Evolutionary conservation across 2,797 vertebrate genomes (phyloP), one percentile per base, ranked within the genome.

Genomic region (Sebastes vulpes): DNA sequence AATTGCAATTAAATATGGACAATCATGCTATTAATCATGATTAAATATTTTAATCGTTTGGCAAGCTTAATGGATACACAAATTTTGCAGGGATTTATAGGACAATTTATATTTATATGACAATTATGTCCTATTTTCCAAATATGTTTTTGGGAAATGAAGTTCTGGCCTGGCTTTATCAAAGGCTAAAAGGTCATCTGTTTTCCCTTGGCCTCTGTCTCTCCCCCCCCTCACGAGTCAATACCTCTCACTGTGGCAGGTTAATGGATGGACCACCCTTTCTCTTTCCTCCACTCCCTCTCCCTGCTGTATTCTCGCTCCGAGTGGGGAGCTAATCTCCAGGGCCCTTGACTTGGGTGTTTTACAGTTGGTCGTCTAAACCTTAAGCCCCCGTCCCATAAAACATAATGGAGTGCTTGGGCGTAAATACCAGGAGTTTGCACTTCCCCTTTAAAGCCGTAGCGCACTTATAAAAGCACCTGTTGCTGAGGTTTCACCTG

Each of bases 331-430:
- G 82, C 77, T 88, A 89, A 92, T 87, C 89, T 88, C 84, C 67
- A 56, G 67, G 88, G 86, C 85, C 81, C 82, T 90, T 89, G 78
- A 93, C 87, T 93, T 83, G 74, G 88, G 86, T 92, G 83, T 93
- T 94, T 95, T 92, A 94, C 92, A 93, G 87, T 92, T 86, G 71
- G 88, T 91, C 87, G 60, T 91, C 90, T 95, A 93, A 93, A 95
- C 89, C 86, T 89, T 91, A 91, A 92, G 85, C 89, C 84, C 87
- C 85, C 63, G 18, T 89, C 91, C 88, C 91, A 93, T 95, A 95
- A 96, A 95, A 89, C 87, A 91, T 95, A 94, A 93, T 93, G 84
- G 92, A 91, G 93, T 91, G 91, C 89, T 90, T 82, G 74, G 86
- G 83, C 54, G 46, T 89, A 93, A 94, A 95, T 93, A 92, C 72